A percentile compares a stretch with the other conserved stretches of the same genome.
Conservation (phyloP, 2,113 vertebrate species). For the human region DNA sequence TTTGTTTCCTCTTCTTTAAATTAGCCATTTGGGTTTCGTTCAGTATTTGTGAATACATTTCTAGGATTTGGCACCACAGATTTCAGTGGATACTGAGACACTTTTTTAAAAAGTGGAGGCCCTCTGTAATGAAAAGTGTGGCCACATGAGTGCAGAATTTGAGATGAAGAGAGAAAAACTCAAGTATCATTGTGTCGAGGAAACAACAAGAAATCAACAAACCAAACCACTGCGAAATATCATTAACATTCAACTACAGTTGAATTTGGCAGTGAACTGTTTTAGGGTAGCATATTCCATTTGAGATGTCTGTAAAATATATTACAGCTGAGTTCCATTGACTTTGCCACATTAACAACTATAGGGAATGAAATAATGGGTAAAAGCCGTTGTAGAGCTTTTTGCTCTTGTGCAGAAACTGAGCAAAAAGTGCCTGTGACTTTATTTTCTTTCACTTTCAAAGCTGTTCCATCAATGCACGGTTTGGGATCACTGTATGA, state of each 20-base stretch:
- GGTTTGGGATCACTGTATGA: background rate
- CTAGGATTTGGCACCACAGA: slow-evolving; percentile 59
- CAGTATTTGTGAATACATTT: slow-evolving; percentile 71
- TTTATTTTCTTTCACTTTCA: slow-evolving; percentile 31
- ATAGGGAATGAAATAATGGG: background rate
- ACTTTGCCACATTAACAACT: background rate
- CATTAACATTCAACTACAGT: background rate
- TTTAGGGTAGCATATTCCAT: background rate
- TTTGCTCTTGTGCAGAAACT: background rate
- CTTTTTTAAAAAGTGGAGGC: background rate
- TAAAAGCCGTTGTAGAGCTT: background rate
- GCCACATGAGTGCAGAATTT: background rate
- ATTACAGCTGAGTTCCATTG: background rate
- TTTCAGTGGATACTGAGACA: background rate
- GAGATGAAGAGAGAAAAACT: background rate
- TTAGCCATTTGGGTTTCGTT: slow-evolving; percentile 81
- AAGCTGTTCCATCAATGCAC: background rate
- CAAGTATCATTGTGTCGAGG: background rate
- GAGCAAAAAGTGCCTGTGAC: background rate
- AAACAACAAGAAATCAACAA: background rate
- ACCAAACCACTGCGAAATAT: background rate
- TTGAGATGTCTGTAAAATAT: background rate
- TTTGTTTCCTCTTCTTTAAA: slow-evolving; percentile 84
- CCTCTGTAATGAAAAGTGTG: slow-evolving; percentile 3
- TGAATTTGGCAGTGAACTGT: background rate